Evolutionary conservation across 2,888 invertebrate species (phyloP).

Genomic region (Polymixis flavicincta): DNA sequence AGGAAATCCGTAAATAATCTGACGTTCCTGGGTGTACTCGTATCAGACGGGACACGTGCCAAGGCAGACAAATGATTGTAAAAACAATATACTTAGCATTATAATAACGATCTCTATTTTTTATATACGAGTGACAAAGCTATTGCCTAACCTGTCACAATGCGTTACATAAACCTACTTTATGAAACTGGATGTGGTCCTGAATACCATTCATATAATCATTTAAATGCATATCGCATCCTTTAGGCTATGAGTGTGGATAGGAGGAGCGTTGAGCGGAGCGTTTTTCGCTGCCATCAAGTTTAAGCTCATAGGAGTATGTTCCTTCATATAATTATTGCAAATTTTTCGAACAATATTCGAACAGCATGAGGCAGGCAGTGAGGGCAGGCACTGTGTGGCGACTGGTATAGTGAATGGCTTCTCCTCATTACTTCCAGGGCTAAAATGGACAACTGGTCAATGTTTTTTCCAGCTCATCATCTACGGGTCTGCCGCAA

Average conservation of each 20-base stretch:
- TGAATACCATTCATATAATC: slow-evolving; percentile 56
- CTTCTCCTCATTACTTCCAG: neutral
- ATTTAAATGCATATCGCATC: slow-evolving; percentile 53
- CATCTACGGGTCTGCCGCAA: too few relatives aligned
- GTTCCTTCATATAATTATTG: too few relatives aligned
- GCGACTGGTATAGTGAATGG: neutral
- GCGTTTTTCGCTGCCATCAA: neutral
- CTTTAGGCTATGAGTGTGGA: slow-evolving; percentile 15
- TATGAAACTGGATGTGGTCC: slow-evolving; percentile 58
- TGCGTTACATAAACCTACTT: slow-evolving; percentile 73
- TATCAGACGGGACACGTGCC: neutral
- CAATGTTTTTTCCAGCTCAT: neutral
- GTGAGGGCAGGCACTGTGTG: neutral
- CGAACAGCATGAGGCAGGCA: neutral
- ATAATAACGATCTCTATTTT: slow-evolving; percentile 23
- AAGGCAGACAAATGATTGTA: neutral
- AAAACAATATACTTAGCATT: slow-evolving; percentile 8
- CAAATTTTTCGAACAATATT: too few relatives aligned
- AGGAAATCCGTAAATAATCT: too few relatives aligned
- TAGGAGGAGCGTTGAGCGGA: neutral
- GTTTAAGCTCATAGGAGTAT: neutral
- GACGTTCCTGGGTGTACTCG: neutral
- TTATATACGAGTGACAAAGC: slow-evolving; percentile 25
- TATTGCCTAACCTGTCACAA: slow-evolving; percentile 64
- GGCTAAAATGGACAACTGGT: neutral